Evolutionary conservation across 2,113 vertebrate species (phyloP).

Genomic region (Megaceryle torquata): DNA sequence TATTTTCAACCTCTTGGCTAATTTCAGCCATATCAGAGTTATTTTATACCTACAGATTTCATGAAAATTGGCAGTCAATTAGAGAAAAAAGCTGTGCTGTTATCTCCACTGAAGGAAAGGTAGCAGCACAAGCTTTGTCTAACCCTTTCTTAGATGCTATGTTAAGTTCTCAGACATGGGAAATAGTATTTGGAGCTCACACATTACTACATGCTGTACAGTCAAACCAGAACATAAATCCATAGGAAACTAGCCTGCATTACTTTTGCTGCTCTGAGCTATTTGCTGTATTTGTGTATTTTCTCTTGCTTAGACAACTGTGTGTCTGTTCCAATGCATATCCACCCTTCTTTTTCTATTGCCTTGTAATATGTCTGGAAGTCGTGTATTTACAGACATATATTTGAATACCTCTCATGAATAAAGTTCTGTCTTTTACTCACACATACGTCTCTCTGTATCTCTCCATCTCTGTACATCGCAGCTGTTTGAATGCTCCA

Average conservation of each 20-base stretch:
- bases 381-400: not conserved
- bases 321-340: not conserved
- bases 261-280: slow-evolving; percentile 5
- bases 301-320: not conserved
- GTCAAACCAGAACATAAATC: slow-evolving; percentile 1
- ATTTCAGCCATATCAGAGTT: not conserved
- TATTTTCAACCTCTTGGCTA: not conserved
- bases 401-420: not conserved
- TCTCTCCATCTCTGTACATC: not conserved
- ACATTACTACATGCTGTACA: not conserved
- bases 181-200: not conserved
- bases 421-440: not conserved
- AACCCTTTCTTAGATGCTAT: not conserved
- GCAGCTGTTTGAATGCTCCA: not conserved
- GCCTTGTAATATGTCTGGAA: not conserved
- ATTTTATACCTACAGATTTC: not conserved
- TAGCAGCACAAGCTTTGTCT: not conserved
- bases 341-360: not conserved
- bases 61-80: not conserved
- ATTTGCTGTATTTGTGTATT: not conserved
- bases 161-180: not conserved
- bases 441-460: too few species aligned
- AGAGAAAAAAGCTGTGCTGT: not conserved
- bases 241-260: not conserved
- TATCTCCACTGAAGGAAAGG: not conserved